Evolutionary conservation across 1,140 invertebrate species (phyloP), one percentile per base, ranked within the genome.

Genomic region (Bacillus rossius): DNA sequence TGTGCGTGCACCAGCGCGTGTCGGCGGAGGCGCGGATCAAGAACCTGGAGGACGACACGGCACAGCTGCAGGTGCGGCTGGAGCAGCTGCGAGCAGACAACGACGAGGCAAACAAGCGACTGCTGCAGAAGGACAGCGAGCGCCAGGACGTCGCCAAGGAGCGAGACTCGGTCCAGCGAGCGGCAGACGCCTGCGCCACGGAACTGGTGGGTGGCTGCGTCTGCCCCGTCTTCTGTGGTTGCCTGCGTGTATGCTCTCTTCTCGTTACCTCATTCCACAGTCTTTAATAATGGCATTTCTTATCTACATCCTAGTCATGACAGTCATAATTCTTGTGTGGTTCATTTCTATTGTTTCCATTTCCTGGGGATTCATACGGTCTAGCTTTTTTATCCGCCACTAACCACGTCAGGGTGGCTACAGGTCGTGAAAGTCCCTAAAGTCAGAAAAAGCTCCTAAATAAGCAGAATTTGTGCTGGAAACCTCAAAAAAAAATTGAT

Each of bases 1-100:
- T 54, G 37, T 54, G 52, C 25, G n/a, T 54, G n/a, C 52, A 54
- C 41, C 52, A 54, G 22, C 52, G 52, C 1, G 20, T 54, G 3
- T 54, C 52, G 1, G 52, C 1, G 22, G 52, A 54, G 16, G 40
- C 29, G 10, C 5, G 52, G 17, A 19, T 54, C 8, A 54, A 54
- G 22, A 17, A 16, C n/a, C 1, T 54, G n/a, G 52, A 54, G 8
- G 52, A 25, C 7, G 52, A 54, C 17, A 42, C 41, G 17, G 52
- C 52, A 20, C 40, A 41, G 16, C 16, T 54, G 7, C 19, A 38
- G 22, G 52, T 54, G 1, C 25, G 20, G 14, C 10, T 41, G 20
- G 37, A 42, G 0, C 52, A 54, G 52, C 17, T 23, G 17, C 16
- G 52, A 2, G 10, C 40, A 23, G 52, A 54, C 5, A 54, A 54